These are phyloP conservation scores for Tangara arthus DNA, from an alignment of 2,797 vertebrate species.

Conservation along the genomic window DNA sequence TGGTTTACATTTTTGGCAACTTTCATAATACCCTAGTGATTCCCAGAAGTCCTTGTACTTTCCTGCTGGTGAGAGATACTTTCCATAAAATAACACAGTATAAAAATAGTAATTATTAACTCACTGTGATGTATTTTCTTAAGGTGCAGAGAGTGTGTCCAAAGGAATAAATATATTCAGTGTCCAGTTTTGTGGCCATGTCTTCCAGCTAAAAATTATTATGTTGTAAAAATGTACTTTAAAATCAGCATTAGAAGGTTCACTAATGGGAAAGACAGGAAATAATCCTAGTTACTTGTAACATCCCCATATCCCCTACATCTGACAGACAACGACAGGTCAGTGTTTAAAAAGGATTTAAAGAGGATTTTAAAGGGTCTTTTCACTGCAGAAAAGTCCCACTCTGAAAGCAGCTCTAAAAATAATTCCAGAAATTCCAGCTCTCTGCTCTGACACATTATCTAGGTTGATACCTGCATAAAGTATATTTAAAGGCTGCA, in stretches of 20 bases:
- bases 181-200: neutral
- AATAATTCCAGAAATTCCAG: neutral
- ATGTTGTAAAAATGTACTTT: neutral
- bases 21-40: slow-evolving; percentile 70
- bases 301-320: neutral
- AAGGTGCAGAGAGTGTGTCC: slow-evolving; percentile 42
- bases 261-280: neutral
- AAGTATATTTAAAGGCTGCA: neutral
- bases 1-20: slow-evolving; percentile 78
- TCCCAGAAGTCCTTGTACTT: slow-evolving; percentile 72
- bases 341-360: neutral
- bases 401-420: neutral
- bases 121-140: slow-evolving; percentile 66
- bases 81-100: slow-evolving; percentile 70
- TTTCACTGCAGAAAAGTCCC: neutral
- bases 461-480: neutral
- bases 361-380: neutral
- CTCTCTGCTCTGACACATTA: neutral
- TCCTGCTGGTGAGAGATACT: slow-evolving; percentile 70
- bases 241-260: neutral
- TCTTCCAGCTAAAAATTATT: slow-evolving; percentile 24
- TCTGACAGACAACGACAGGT: neutral
- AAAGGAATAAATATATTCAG: neutral
- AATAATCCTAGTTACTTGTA: neutral
- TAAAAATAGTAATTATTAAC: slow-evolving; percentile 72